Evolutionary conservation across 2,888 invertebrate species (phyloP), one percentile per base, ranked within the genome.

Genomic region (Drosophila suboccidentalis): DNA sequence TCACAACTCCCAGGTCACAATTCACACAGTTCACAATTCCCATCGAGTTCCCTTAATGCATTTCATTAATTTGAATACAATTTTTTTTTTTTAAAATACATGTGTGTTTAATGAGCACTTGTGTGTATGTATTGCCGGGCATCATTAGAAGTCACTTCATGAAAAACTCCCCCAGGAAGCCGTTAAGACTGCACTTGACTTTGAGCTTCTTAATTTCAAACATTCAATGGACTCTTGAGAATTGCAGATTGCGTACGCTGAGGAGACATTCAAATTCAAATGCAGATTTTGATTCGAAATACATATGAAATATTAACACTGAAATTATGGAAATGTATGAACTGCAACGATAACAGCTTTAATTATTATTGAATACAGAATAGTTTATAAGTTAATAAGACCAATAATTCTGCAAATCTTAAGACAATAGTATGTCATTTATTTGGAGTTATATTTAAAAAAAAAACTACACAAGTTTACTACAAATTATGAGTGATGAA

Each of bases 61-160:
- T 84, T 86, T 86, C 83, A 88, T 86, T 88, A 84, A 86, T 74
- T 86, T 82, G 80, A 74, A 74, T 78, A 80, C 78, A 83, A 65
- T 79, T 80, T 66, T 65, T 47, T n/a, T 58, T 29, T 47, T 58
- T 22, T 44, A 53, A 47, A 50, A 26, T n/a, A n/a, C n/a, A 43
- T 58, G 65, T n/a, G n/a, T n/a, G n/a, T 69, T 71, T 77, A 77
- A 79, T 74, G 83, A 72, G 72, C 71, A 68, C 76, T 73, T 64
- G 29, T 29, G 29, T 29, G 69, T n/a, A n/a, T n/a, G n/a, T 46
- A 58, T 59, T 29, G 54, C 41, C 58, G 50, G 59, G 49, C 87
- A 69, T 83, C 82, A 72, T 87, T 84, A 87, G 84, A 78, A 81
- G 67, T 84, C 85, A 73, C 84, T 82, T 84, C 72, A 84, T 44